phyloP scores from a whole-genome alignment of 2,113 vertebrate genomes.

The Protobothrops mucrosquamatus region DNA sequence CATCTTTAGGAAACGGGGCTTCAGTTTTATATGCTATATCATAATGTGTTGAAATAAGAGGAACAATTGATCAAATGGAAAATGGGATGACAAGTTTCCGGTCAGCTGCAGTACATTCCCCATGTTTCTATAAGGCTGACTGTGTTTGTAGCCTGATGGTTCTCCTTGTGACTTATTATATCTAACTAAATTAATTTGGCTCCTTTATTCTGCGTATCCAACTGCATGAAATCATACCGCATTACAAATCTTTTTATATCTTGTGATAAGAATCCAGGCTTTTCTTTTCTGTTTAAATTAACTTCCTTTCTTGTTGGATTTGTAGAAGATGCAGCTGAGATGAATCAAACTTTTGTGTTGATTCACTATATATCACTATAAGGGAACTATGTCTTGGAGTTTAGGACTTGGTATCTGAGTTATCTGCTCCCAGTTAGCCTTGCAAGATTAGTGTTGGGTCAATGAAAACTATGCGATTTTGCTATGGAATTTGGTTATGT shows the following conservation, averaged over 20 bases:
- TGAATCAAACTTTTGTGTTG: slow-evolving; percentile 7
- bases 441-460: not conserved
- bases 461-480: not conserved
- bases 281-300: not conserved
- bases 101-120: not conserved
- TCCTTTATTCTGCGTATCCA: slow-evolving; percentile 8
- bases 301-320: not conserved
- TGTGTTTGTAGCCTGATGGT: not conserved
- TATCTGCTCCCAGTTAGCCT: not conserved
- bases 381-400: not conserved
- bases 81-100: not conserved
- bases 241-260: not conserved
- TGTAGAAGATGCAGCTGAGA: not conserved
- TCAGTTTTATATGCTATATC: not conserved
- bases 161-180: slow-evolving; percentile 45
- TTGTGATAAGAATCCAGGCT: not conserved
- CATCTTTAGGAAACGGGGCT: not conserved
- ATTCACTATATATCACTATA: not conserved
- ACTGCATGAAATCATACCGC: not conserved
- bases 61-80: not conserved
- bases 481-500: not conserved
- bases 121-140: not conserved
- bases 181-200: slow-evolving; percentile 12
- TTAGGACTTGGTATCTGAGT: not conserved
- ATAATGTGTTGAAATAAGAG: not conserved